These are phyloP conservation scores for Epiblema foenella DNA, from an alignment of 2,888 invertebrate genomes.

Conservation along the genomic window DNA sequence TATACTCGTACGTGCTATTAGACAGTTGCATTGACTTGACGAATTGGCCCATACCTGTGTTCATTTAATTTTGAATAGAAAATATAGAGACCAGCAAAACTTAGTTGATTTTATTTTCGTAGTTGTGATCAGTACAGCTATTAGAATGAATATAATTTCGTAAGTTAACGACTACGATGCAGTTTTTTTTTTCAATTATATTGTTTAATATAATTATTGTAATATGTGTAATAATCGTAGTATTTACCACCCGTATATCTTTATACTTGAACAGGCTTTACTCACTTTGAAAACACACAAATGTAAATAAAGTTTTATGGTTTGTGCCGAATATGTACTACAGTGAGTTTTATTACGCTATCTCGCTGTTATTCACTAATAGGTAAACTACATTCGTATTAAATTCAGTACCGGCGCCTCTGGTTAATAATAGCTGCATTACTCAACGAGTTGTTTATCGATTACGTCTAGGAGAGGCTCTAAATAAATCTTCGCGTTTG, in stretches of 20 bases:
- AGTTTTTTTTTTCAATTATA: too few species aligned
- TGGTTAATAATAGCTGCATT: slow-evolving; percentile 41
- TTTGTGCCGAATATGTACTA: too few species aligned
- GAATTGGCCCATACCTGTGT: too few species aligned
- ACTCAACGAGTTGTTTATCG: slow-evolving; percentile 44
- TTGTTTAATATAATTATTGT: too few species aligned
- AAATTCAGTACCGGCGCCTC: slow-evolving; percentile 34
- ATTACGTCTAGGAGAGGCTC: slow-evolving; percentile 26
- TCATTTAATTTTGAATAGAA: too few species aligned
- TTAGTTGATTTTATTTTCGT: too few species aligned
- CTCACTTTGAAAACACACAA: not conserved
- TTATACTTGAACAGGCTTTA: not conserved
- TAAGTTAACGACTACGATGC: too few species aligned
- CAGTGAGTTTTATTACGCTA: slow-evolving; percentile 18
- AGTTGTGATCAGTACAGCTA: too few species aligned
- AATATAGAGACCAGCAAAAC: too few species aligned
- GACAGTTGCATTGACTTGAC: not conserved
- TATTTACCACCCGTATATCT: not conserved
- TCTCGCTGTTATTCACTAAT: not conserved
- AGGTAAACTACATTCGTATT: slow-evolving; percentile 17
- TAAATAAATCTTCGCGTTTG: slow-evolving; percentile 30
- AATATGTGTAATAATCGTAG: not conserved
- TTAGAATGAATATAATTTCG: too few species aligned
- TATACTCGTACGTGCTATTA: too few species aligned
- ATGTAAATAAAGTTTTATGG: not conserved